Percentiles rank a stretch among this genome's conserved stretches.
Evolutionary conservation across 92 coral and sea anemone species (phyloP).

Genomic region (Phymanthus crucifer): DNA sequence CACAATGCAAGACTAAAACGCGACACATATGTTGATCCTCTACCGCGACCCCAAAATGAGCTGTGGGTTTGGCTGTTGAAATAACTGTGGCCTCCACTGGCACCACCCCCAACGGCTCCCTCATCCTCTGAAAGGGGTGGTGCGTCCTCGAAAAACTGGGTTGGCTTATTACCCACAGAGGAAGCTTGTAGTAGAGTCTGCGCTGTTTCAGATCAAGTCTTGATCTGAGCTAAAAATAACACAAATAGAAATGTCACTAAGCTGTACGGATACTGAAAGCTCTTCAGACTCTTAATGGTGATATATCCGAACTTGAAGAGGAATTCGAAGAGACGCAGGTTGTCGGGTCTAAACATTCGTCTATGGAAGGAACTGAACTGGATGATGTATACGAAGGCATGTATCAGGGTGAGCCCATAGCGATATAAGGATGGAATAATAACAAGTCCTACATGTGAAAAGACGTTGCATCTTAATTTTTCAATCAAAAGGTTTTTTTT

Average conservation of each 20-base stretch:
- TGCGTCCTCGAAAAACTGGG: conserved; percentile 52
- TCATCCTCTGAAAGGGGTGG: conserved; percentile 24
- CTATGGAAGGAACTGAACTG: background rate
- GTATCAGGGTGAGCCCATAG: conserved; percentile 42
- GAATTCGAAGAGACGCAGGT: background rate
- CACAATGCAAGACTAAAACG: too few relatives aligned
- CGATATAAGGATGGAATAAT: conserved; percentile 35
- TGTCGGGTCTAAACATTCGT: background rate
- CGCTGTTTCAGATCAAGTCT: conserved; percentile 38
- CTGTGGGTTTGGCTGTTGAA: conserved; percentile 33
- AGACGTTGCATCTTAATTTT: conserved; percentile 30
- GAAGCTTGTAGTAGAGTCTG: conserved; percentile 44
- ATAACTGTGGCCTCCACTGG: too few relatives aligned
- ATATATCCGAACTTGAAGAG: background rate
- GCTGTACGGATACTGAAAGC: background rate
- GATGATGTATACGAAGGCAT: conserved; percentile 7
- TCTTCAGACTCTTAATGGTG: background rate
- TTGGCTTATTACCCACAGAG: conserved; percentile 22
- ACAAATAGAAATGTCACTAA: background rate
- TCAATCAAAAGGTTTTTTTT: too few relatives aligned
- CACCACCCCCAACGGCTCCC: too few relatives aligned
- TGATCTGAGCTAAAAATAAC: conserved; percentile 16
- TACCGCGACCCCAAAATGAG: conserved; percentile 37
- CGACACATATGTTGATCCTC: conserved; percentile 39
- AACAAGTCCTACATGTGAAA: conserved; percentile 1